Base-by-base conservation (phyloP, 2,113 vertebrate species). In the Vulpes vulpes region DNA sequence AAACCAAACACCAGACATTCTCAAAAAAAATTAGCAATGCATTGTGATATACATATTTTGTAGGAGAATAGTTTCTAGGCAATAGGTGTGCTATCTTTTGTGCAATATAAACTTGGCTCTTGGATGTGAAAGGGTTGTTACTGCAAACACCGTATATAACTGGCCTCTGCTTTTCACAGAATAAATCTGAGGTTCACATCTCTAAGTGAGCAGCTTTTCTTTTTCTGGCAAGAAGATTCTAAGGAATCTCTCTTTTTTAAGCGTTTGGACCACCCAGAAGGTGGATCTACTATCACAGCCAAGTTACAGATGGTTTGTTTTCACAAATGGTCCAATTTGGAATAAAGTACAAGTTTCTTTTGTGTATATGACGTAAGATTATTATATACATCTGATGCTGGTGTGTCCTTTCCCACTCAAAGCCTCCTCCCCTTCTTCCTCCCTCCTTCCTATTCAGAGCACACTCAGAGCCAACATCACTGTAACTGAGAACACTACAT, bases 251-350 rank as follows among this genome's bases (percentile, higher is more conserved):
- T 89, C 69, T 82, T 59, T 87, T 59, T 80, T 22, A 79, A 78
- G 55, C 86, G 81, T 64, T 89, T 80, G 51, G 93, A 92, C 74
- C 76, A 78, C 80, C 64, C 81, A 89, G 74, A 95, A 92, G 73
- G 53, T 83, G 35, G 25, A 74, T 38, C 49, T 62, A 30, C 73
- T 92, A 59, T 71, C 43, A 81, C 10, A 88, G 84, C 87, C 59
- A 91, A 96, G 57, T 95, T 69, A 59, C 60, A 89, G 25, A 79
- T 74, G 55, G 8, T 93, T 86, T 93, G 78, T 84, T 96, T 96
- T 95, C 82, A 73, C 69, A 95, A 96, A 92, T n/a, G 62, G 73
- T 92, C 60, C 82, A 11, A 11, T 80, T 25, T 79, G n/a, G 78
- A 96, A 57, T 59, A 32, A 38, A 86, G 43, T 27, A 30, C 43